Evolutionary conservation across 2,888 invertebrate species (phyloP).

Genomic region (Allacma fusca): DNA sequence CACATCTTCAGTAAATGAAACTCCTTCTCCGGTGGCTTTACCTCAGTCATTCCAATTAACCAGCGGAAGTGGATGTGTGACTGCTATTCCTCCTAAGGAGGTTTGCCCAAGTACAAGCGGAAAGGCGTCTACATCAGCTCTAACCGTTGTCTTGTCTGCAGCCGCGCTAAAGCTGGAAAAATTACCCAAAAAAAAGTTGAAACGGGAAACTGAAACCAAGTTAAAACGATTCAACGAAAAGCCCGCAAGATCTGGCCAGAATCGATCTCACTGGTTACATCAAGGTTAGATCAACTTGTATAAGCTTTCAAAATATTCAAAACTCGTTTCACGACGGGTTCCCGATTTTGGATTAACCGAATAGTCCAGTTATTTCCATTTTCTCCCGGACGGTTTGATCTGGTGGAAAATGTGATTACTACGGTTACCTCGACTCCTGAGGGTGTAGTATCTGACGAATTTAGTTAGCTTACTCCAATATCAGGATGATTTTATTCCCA

Average conservation of each 20-base stretch:
- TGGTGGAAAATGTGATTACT: too few species aligned
- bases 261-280: constrained; percentile 24
- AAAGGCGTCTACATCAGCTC: background rate
- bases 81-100: too few species aligned
- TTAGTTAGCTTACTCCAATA: too few species aligned
- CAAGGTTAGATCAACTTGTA: background rate
- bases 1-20: background rate
- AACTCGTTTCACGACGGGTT: too few species aligned
- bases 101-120: background rate
- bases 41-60: background rate
- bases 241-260: constrained; percentile 22
- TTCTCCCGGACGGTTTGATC: too few species aligned
- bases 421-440: background rate
- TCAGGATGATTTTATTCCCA: too few species aligned
- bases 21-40: too few species aligned
- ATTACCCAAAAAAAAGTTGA: constrained; percentile 12
- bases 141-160: background rate
- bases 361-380: too few species aligned
- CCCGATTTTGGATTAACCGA: too few species aligned
- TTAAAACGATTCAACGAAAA: background rate
- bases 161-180: background rate
- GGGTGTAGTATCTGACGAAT: too few species aligned
- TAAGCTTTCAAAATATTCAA: background rate
- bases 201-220: background rate
- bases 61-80: background rate